Base-by-base conservation (phyloP, 1,140 invertebrate species). In the Antheraea pernyi region DNA sequence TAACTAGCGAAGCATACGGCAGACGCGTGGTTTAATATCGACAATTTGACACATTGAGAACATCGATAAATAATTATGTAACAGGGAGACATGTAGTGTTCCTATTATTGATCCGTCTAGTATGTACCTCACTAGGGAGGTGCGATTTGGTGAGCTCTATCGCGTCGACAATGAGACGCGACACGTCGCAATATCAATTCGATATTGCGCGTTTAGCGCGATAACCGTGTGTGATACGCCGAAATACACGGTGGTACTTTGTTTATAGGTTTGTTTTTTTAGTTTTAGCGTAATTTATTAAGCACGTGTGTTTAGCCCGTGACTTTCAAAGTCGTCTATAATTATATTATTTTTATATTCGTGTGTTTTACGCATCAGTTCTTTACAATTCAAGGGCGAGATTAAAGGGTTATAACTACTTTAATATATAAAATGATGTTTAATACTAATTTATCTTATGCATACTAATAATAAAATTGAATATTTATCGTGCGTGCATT, bases 21-120 rank as follows among this genome's bases (percentile, higher is more conserved):
- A 68, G 61, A 70, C 13, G 72, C 67, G 37, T 68, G 66, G 65
- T 58, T 65, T 70, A 66, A 37, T 74, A 70, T 70, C 72, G 66
- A 66, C 62, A 65, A 59, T 67, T 67, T 59, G 65, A 59, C 48
- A 59, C 65, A 59, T 19, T 59, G 22, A 48, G 19, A 48, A 19
- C 11, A 61, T 61, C 19, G 11, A 30, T 36, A 36, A 30, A 36
- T 42, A 13, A n/a, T 61, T 61, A 22, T 36, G 60, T 61, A 61
- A 61, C 22, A 61, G 60, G 16, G 11, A 61, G 11, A 36, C 60
- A 61, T 30, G 22, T 30, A 30, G 4, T 16, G 2, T 30, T 22
- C 22, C 10, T 30, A 10, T 61, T 61, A 61, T 61, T 19, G 60
- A 22, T 61, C 19, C n/a, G 46, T 53, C 46, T 16, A 16, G 11